Evolutionary conservation across 2,888 invertebrate genomes (phyloP).

Genomic region (Eubasilissa splendida): DNA sequence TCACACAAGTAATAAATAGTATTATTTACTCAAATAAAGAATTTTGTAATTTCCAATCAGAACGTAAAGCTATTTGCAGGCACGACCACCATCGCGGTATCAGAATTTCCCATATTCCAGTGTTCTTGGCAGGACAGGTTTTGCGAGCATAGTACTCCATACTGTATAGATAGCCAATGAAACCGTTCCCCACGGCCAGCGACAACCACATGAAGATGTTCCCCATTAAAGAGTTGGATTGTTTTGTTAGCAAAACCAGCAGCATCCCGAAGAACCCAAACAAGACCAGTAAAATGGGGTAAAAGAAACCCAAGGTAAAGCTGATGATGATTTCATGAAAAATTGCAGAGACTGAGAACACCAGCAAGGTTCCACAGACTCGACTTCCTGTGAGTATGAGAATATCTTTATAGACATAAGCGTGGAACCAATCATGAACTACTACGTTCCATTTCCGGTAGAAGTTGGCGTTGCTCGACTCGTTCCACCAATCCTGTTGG

Average conservation of each 20-base stretch:
- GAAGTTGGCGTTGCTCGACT: constrained; percentile 84
- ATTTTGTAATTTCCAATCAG: constrained; percentile 26
- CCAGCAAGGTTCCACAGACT: constrained; percentile 73
- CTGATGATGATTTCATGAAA: constrained; percentile 91
- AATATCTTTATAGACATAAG: constrained; percentile 87
- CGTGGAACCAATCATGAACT: constrained; percentile 95
- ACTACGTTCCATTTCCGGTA: constrained; percentile 97
- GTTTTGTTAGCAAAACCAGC: constrained; percentile 72
- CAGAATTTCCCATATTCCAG: constrained; percentile 64
- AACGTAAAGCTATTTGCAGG: constrained; percentile 48
- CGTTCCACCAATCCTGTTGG: constrained; percentile 94
- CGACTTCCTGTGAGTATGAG: constrained; percentile 67
- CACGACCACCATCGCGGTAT: constrained; percentile 72
- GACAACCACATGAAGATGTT: constrained; percentile 91
- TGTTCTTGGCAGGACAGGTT: constrained; percentile 75
- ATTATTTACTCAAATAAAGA: constrained; percentile 20
- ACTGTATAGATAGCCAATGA: constrained; percentile 83
- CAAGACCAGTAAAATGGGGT: constrained; percentile 86
- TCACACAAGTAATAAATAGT: no score
- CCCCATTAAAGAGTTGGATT: constrained; percentile 61
- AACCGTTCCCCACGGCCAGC: constrained; percentile 84
- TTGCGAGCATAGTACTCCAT: constrained; percentile 89
- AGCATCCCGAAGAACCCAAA: constrained; percentile 82
- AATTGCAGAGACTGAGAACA: constrained; percentile 86
- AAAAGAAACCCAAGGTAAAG: constrained; percentile 87